phyloP scores from a whole-genome alignment of 2,113 vertebrate species.

The Heterotilapia buettikoferi region DNA sequence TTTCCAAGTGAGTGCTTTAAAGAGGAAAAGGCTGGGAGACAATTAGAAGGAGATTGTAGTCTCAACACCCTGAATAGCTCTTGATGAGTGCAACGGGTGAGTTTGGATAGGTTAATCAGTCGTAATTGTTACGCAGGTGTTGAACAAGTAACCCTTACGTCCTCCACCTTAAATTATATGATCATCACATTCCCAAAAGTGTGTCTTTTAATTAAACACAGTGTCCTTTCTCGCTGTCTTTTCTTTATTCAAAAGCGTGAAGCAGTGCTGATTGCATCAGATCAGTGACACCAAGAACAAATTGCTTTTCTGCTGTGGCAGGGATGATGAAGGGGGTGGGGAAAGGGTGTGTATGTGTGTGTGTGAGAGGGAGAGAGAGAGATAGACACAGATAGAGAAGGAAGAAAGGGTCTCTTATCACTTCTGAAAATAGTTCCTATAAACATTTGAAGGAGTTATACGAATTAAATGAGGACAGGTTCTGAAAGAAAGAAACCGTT shows the following conservation, averaged over 20 bases:
- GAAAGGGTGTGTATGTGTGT: not conserved
- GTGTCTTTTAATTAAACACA: constrained; percentile 61
- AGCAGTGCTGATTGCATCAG: constrained; percentile 66
- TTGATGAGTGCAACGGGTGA: constrained; percentile 50
- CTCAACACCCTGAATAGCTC: constrained; percentile 45
- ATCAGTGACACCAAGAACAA: constrained; percentile 66
- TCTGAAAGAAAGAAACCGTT: not conserved
- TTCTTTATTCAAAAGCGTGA: constrained; percentile 51
- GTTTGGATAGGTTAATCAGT: constrained; percentile 65
- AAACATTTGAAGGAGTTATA: not conserved
- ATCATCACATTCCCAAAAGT: constrained; percentile 44
- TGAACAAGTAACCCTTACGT: constrained; percentile 31
- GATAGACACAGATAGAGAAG: not conserved
- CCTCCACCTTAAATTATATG: constrained; percentile 38
- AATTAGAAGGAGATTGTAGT: constrained; percentile 47
- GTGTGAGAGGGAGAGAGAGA: not conserved
- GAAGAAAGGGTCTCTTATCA: constrained; percentile 28
- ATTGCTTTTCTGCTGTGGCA: constrained; percentile 63
- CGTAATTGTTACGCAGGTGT: constrained; percentile 63
- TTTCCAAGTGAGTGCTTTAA: constrained; percentile 48
- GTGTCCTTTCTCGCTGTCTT: constrained; percentile 31
- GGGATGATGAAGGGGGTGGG: constrained; percentile 31
- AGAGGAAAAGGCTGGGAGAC: constrained; percentile 44
- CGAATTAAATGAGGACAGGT: not conserved
- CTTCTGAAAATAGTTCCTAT: not conserved